Conservation (phyloP, 2,888 invertebrate species). For the Drosophila lutescens region DNA sequence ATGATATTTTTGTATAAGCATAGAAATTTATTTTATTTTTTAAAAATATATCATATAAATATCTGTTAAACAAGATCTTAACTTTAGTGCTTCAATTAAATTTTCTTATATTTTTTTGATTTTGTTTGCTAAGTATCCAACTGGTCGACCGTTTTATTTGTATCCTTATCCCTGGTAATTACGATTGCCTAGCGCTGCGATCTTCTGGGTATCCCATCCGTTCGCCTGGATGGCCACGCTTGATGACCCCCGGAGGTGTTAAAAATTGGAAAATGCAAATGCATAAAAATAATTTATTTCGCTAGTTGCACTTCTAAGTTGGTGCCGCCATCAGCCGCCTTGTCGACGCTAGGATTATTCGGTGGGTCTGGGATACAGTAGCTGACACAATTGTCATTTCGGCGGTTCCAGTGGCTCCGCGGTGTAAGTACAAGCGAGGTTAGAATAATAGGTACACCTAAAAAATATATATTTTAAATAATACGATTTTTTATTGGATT, state of each 20-base stretch:
- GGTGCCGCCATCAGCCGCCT: conserved; percentile 36
- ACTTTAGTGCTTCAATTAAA: no score
- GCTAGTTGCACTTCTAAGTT: conserved; percentile 64
- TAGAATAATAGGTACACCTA: not conserved
- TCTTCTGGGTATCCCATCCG: conserved; percentile 11
- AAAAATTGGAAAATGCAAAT: conserved; percentile 84
- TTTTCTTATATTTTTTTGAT: no score
- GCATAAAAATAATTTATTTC: conserved; percentile 81
- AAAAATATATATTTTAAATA: not conserved
- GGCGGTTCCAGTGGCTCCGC: conserved; percentile 49
- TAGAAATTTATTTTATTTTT: no score
- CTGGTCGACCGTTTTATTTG: not conserved
- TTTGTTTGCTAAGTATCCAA: conserved; percentile 1
- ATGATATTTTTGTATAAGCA: no score
- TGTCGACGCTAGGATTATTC: conserved; percentile 35
- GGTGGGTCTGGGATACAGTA: conserved; percentile 73
- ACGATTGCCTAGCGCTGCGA: conserved; percentile 19
- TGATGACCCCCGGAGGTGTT: conserved; percentile 83
- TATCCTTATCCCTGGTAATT: conserved; percentile 11
- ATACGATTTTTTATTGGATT: not conserved
- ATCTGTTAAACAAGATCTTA: no score
- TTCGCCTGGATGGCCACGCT: conserved; percentile 48
- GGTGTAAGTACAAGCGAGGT: not conserved
- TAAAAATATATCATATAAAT: no score
- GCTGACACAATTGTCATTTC: conserved; percentile 84